Evolutionary conservation across 2,797 vertebrate genomes (phyloP).

Genomic region (Hydrophis major): DNA sequence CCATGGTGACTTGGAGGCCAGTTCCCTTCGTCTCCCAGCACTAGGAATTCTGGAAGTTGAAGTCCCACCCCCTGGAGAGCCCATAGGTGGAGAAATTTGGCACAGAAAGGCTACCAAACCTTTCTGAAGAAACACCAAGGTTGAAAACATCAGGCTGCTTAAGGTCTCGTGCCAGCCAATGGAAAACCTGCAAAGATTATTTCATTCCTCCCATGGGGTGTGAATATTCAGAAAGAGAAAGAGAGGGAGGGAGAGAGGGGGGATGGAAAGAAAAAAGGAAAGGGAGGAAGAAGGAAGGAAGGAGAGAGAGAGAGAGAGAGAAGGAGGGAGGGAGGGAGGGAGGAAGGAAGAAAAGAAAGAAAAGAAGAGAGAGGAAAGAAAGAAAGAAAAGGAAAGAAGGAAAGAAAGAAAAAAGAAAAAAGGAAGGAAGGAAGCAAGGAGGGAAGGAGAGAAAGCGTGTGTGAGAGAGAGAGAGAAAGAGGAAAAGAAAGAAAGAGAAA

Average conservation of each 20-base stretch:
- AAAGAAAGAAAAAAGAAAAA: too few relatives aligned
- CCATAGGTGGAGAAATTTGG: neutral
- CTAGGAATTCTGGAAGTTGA: neutral
- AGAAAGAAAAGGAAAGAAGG: rapidly evolving
- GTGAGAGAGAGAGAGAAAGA: too few relatives aligned
- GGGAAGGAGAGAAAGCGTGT: too few relatives aligned
- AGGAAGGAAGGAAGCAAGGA: too few relatives aligned
- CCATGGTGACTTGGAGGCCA: neutral
- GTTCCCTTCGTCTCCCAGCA: neutral
- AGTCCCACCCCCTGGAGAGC: neutral
- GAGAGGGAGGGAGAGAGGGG: rapidly evolving
- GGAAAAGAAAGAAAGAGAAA: too few relatives aligned
- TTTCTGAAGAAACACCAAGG: neutral
- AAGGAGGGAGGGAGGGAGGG: rapidly evolving
- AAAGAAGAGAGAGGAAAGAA: rapidly evolving
- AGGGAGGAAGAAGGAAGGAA: too few relatives aligned
- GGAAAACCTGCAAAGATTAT: neutral
- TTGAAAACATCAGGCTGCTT: neutral
- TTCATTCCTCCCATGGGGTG: neutral
- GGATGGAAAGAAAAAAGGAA: too few relatives aligned
- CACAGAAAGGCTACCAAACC: neutral
- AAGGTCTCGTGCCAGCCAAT: neutral
- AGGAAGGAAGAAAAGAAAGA: rapidly evolving
- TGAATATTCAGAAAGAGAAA: neutral
- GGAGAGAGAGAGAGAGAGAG: too few relatives aligned